A percentile compares a stretch with the other conserved stretches of the same genome.
phyloP scores from a whole-genome alignment of 2,113 vertebrate genomes.

The Psittacara wagleri region DNA sequence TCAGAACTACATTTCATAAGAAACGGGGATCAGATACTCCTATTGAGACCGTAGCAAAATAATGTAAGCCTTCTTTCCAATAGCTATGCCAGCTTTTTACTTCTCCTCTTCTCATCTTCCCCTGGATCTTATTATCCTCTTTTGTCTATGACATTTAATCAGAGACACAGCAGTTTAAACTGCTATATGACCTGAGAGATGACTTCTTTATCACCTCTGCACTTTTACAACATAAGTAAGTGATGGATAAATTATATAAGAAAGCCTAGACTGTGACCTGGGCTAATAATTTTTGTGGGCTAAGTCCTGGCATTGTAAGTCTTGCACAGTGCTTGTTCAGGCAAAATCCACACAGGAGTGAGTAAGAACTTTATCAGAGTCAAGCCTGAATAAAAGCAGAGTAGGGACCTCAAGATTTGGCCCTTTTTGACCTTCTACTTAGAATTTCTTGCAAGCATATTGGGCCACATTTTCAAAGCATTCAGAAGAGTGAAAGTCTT shows the following conservation, averaged over 20 bases:
- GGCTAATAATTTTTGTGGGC: conserved; percentile 7
- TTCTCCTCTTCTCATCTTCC: conserved; percentile 60
- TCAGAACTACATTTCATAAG: conserved; percentile 48
- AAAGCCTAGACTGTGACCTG: conserved; percentile 35
- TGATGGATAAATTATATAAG: conserved; percentile 56
- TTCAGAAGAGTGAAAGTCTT: background rate
- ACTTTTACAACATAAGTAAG: conserved; percentile 58
- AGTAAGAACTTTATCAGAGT: background rate
- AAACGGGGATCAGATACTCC: conserved; percentile 49
- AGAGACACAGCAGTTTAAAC: conserved; percentile 43
- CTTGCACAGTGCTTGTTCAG: conserved; percentile 29
- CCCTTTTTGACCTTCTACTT: background rate
- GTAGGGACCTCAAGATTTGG: background rate
- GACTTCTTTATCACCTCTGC: conserved; percentile 61
- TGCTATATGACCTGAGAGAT: conserved; percentile 33
- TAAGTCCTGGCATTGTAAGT: conserved; percentile 2
- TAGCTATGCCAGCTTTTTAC: conserved; percentile 65
- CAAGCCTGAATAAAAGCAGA: background rate
- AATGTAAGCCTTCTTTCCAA: conserved; percentile 50
- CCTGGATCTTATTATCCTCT: conserved; percentile 59
- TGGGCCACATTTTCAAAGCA: background rate
- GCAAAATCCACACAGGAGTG: background rate
- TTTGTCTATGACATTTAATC: conserved; percentile 59
- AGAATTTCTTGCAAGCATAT: background rate
- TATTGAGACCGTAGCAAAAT: conserved; percentile 54